These are phyloP conservation scores for Monoplex corrugatus DNA, from an alignment of 2,888 invertebrate species.

Conservation along the genomic window DNA sequence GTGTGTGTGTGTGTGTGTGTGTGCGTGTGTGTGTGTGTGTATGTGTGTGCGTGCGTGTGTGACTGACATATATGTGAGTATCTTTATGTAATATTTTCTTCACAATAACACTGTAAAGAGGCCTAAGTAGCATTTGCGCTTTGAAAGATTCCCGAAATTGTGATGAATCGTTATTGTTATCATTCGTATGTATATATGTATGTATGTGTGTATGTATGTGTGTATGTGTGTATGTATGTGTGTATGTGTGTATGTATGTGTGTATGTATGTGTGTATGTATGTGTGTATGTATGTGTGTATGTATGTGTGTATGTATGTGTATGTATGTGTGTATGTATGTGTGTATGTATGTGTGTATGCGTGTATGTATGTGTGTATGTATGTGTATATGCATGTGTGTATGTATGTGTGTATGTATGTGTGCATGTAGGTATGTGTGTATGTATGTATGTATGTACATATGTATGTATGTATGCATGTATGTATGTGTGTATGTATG, in stretches of 20 bases:
- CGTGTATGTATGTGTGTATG: constrained; percentile 18
- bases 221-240: background rate
- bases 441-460: background rate
- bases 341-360: constrained; percentile 20
- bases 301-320: constrained; percentile 7
- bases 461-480: background rate
- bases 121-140: too few species aligned
- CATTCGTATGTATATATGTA: background rate
- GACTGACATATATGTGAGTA: too few species aligned
- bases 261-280: background rate
- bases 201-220: background rate
- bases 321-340: background rate
- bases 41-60: too few species aligned
- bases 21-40: too few species aligned
- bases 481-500: background rate
- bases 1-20: too few species aligned
- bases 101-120: too few species aligned
- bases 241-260: background rate
- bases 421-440: constrained; percentile 6
- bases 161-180: too few species aligned
- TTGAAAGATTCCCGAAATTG: too few species aligned
- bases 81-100: too few species aligned
- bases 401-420: constrained; percentile 11
- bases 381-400: constrained; percentile 11
- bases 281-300: constrained; percentile 11